Evolutionary conservation across 2,113 vertebrate genomes (phyloP).

Genomic region (Aegithalos caudatus): DNA sequence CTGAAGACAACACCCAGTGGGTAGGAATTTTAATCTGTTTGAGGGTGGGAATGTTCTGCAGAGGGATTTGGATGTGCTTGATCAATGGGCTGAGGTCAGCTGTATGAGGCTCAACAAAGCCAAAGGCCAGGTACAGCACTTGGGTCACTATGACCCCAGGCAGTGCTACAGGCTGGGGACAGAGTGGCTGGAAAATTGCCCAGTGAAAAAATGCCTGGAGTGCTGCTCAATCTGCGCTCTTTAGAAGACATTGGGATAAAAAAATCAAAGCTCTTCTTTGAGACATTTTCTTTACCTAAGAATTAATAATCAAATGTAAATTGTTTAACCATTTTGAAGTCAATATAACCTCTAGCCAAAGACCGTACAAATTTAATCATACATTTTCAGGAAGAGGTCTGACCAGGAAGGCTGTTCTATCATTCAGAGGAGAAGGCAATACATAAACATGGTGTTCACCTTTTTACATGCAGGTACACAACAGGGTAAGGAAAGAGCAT

Average conservation of each 20-base stretch:
- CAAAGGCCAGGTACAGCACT: background rate
- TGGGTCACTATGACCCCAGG: background rate
- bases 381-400: background rate
- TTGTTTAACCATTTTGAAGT: background rate
- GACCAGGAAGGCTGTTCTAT: background rate
- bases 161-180: background rate
- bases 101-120: background rate
- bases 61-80: background rate
- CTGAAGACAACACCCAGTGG: background rate
- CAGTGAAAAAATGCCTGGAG: fast-evolving
- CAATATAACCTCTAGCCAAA: background rate
- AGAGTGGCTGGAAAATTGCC: background rate
- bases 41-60: background rate
- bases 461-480: background rate
- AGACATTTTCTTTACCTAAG: background rate
- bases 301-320: background rate
- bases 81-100: fast-evolving
- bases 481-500: background rate
- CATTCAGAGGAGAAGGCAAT: background rate
- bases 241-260: background rate
- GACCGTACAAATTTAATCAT: background rate
- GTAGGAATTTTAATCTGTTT: background rate
- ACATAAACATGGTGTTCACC: background rate
- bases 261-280: background rate
- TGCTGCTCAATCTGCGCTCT: background rate